Evolutionary conservation across 2,888 invertebrate species (phyloP), one percentile per base, ranked within the genome.

Genomic region (Agrypnus murinus): DNA sequence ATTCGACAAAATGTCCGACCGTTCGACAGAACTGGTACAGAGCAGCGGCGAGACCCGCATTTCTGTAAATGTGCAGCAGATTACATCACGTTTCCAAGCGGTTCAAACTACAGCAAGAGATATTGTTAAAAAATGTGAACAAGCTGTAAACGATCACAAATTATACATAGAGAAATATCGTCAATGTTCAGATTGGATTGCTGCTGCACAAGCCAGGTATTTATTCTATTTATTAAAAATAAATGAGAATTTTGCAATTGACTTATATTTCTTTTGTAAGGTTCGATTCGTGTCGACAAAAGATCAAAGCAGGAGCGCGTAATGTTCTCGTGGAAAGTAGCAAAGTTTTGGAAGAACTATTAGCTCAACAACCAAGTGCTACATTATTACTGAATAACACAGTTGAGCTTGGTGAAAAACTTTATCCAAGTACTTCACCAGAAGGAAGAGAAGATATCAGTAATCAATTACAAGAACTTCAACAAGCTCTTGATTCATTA

Each of bases 101-200:
- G 92, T 96, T 55, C 95, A 96, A 84, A 91, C 92, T 0, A 96
- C 96, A 0, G 92, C 95, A 1, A 95, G 94, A 86, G 96, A 97
- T 85, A 91, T 97, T 32, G 90, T 96, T 0, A 96, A 96, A 84
- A 97, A 96, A 86, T 96, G 96, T 80, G 96, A 96, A 79, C 95
- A 96, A 86, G 93, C 95, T 5, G 92, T 95, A 0, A 88, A 89
- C 63, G 95, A 96, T 81, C 96, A 97, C 77, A 90, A 90, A 72
- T 87, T 89, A 0, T 96, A 93, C 81, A 90, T 92, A 79, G 93
- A 94, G 0, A 95, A 95, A 78, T 95, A 95, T 81, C 92, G 93
- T 65, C 93, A 95, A 81, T 95, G 95, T 78, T 89, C 91, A 0
- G 92, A 94, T 77, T 95, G 95, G 93, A 87, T 96, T 31, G 89